Evolutionary conservation across 2,797 vertebrate species (phyloP), one percentile per base, ranked within the genome.

Genomic region (Carapus acus): DNA sequence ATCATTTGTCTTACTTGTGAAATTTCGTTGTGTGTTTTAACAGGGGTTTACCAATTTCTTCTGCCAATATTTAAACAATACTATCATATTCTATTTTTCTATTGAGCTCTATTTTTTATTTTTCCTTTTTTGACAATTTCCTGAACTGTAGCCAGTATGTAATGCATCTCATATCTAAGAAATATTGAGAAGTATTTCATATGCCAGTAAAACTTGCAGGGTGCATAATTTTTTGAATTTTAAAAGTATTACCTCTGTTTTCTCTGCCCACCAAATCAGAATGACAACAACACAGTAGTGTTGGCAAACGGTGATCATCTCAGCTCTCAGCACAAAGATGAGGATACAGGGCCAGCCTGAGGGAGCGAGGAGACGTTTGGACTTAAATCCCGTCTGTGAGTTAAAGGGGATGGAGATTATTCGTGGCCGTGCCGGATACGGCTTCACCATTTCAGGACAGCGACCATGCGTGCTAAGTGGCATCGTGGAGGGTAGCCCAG

Each of bases 391-490:
- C 16, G 46, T 80, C 19, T 73, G 83, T 1, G 86, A 89, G 2
- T 69, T 92, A 54, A 87, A 90, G 71, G 86, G 79, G 0, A 91
- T 97, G 62, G 93, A 97, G 76, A 80, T 97, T 39, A 88, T 90
- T 22, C 88, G 94, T 24, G 91, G 95, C 14, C 88, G 91, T 41
- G 82, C 91, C 2, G 96, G 95, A 50, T 98, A 97, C 33, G 96
- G 96, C 1, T 98, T 98, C 49, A 96, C 93, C 9, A 88, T 98
- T 21, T 83, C 91, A 0, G 95, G 94, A 18, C 94, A 97, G 77
- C 88, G 89, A 13, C 96, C 96, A 0, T 98, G 94, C 71, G 54
- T 94, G 51, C 81, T 98, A 54, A 91, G 91, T 51, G 87, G 92
- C 17, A 93, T 98, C 73, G 77, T 97, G 79, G 88, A 94, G 45